Evolutionary conservation across 2,888 invertebrate genomes (phyloP), one percentile per base, ranked within the genome.

Genomic region (Ennomos quercinarius): DNA sequence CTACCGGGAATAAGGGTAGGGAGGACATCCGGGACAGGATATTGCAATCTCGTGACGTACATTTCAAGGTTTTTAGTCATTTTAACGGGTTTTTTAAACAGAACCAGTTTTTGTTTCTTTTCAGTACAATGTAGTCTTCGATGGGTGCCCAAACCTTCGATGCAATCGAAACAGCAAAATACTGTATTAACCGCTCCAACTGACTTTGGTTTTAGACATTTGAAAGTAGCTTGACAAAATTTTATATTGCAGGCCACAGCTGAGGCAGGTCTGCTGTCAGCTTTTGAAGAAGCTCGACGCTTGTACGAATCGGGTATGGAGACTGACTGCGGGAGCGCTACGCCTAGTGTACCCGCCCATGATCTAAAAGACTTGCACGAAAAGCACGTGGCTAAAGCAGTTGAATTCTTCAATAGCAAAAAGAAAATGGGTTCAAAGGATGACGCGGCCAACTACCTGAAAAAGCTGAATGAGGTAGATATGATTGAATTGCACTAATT

Each of bases 361-460:
- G 47, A 55, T 10, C 8, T 55, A 10, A 27, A 43, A 13, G 27
- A 37, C 8, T 9, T 48, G 10, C 55, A 55, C 27, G 27, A 42
- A 11, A 42, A 17, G 4, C 27, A 47, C 13, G 13, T 34, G 8
- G 2, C n/a, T 11, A 38, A 13, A 1, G 55, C 55, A 9, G 13
- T 13, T 9, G 36, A 17, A 1, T 9, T 43, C 11, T 55, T 55
- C 36, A 38, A 10, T 0, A 12, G 5, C 48, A 55, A 37, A 6
- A 55, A 55, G 36, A 47, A 48, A 34, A 48, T 55, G 47, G 55
- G 55, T 11, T 42, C 47, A 6, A 38, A 48, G 8, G 42, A 38
- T 8, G 48, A 55, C 6, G 43, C 39, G 12, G 11, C 48, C 1
- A 17, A 36, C 6, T 17, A 48, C 38, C 27, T 43, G 0, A 11